Conservation (phyloP, 2,113 vertebrate species). For the Spermophilus dauricus region DNA sequence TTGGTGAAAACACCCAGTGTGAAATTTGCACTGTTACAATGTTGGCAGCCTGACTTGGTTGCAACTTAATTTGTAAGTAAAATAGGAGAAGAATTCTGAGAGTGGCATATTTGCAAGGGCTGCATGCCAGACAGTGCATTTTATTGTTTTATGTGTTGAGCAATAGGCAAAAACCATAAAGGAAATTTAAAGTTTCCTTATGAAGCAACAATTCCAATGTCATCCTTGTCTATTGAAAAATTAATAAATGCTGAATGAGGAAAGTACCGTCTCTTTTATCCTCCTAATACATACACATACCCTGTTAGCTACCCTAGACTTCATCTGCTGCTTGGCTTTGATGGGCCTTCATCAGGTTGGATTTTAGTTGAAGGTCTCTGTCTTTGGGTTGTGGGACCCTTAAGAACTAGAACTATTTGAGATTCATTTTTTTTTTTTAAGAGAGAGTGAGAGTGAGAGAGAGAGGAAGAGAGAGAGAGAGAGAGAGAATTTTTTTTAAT, state of each 20-base stretch:
- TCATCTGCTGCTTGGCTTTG: not conserved
- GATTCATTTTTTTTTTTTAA: slow-evolving; percentile 19
- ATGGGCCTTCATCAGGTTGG: not conserved
- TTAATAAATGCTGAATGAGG: not conserved
- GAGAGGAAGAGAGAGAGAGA: too few species aligned
- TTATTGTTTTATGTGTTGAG: not conserved
- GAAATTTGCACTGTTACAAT: not conserved
- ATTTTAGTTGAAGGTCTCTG: slow-evolving; percentile 1
- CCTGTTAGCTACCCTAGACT: too few species aligned
- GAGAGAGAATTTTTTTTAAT: too few species aligned
- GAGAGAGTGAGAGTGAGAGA: too few species aligned
- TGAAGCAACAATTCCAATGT: not conserved
- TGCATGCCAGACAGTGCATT: not conserved
- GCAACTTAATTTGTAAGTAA: slow-evolving; percentile 77
- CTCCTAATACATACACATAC: not conserved
- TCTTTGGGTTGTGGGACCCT: not conserved
- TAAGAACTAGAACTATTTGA: not conserved
- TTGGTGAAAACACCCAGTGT: not conserved
- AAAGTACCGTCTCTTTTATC: not conserved
- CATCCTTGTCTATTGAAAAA: not conserved
- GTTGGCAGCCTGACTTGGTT: slow-evolving; percentile 1
- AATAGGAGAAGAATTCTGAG: slow-evolving; percentile 55
- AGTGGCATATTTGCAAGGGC: slow-evolving; percentile 30
- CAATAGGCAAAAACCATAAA: not conserved
- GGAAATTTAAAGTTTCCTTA: slow-evolving; percentile 36